Evolutionary conservation across 2,113 vertebrate species (phyloP), one percentile per base, ranked within the genome.

Genomic region (Rhinogobius similis): DNA sequence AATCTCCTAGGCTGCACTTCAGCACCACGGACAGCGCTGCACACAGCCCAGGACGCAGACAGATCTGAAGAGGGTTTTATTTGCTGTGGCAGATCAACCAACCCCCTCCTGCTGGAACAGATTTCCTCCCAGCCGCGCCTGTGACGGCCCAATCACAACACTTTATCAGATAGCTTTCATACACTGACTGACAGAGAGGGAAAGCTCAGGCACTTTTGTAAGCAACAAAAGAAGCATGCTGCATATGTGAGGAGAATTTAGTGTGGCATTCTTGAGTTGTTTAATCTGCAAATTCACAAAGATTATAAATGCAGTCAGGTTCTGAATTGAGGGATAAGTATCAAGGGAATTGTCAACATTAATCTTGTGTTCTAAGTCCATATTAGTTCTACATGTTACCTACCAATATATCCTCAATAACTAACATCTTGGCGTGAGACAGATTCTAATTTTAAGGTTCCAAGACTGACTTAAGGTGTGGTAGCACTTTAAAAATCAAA

Each of bases 111-210:
- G 58, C 29, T 36, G 29, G 29, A 61, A 61, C 58, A 38, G 29
- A 61, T 61, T 36, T 61, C 58, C 32, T 20, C 58, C 58, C 58
- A 61, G 29, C 58, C 58, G 58, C 10, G 58, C 58, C 58, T 61
- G 27, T 61, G 29, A 61, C 29, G 29, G 58, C 18, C 58, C 58
- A 61, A 61, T 61, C 58, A 61, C 58, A 61, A 61, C 58, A 36
- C 27, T 61, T 61, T n/a, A 61, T 61, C 58, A 36, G 29, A 61
- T 61, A 36, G 18, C 27, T 32, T 61, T 61, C 58, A 61, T 61
- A 36, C 29, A 36, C 18, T 61, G 58, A 61, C 58, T 61, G 58
- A 61, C 29, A 36, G 58, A 59, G 2, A 61, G 27, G 58, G 29
- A 10, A 9, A 12, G 52, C 29, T n/a, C 2, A 9, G 14, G 29